Percentiles rank a stretch among this genome's conserved stretches.
Conservation (phyloP, 2,888 invertebrate genomes). For the Acleris laterana region DNA sequence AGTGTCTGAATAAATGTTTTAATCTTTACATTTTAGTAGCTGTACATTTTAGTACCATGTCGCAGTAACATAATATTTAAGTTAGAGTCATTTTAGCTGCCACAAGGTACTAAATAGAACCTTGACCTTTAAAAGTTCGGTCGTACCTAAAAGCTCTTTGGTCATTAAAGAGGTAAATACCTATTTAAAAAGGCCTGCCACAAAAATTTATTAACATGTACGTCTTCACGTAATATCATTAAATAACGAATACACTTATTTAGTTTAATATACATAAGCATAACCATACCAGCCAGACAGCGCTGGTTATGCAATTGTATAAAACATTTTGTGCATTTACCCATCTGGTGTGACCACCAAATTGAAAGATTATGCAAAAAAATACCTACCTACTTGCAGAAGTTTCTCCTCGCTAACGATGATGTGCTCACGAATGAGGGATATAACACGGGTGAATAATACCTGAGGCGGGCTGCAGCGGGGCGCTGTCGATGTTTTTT, state of each 20-base stretch:
- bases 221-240: not conserved
- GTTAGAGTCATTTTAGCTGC: too few species aligned
- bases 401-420: slow-evolving; percentile 47
- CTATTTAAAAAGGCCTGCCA: too few species aligned
- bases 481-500: too few species aligned
- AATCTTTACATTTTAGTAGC: too few species aligned
- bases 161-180: too few species aligned
- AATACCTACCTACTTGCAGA: slow-evolving; percentile 39
- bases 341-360: slow-evolving; percentile 52
- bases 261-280: slow-evolving; percentile 9
- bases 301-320: slow-evolving; percentile 42
- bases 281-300: slow-evolving; percentile 1
- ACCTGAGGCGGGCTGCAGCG: too few species aligned
- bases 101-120: too few species aligned
- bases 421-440: slow-evolving; percentile 9
- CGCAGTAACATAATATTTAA: too few species aligned
- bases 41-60: too few species aligned
- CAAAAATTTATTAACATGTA: not conserved
- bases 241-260: slow-evolving; percentile 18
- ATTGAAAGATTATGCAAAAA: slow-evolving; percentile 59
- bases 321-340: slow-evolving; percentile 42
- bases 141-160: too few species aligned
- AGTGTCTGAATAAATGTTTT: too few species aligned
- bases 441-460: slow-evolving; percentile 38
- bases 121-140: too few species aligned